These are phyloP conservation scores for Cheirogaleus medius DNA, from an alignment of 2,113 vertebrate genomes.

Conservation along the genomic window DNA sequence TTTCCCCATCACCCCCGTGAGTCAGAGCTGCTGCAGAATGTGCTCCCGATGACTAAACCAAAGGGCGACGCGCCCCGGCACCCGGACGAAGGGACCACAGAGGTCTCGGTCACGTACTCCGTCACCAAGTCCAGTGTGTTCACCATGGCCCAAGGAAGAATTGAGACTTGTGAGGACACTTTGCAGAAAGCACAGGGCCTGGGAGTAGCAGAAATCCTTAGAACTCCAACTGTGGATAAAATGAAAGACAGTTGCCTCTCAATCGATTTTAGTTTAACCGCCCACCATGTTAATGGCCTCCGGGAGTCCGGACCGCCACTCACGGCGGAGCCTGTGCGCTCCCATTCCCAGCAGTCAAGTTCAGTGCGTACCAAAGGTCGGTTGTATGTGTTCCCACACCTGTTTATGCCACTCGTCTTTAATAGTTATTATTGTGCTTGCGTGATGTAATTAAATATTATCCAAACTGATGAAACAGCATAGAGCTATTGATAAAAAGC, in stretches of 20 bases:
- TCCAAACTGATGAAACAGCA: neutral
- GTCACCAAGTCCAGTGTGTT: rapidly evolving
- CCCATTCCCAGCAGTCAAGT: rapidly evolving
- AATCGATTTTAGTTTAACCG: neutral
- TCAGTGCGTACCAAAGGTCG: neutral
- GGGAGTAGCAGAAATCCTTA: neutral
- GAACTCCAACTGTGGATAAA: neutral
- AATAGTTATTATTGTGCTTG: neutral
- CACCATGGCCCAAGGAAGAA: neutral
- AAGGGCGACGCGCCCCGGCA: neutral
- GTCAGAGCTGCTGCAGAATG: neutral
- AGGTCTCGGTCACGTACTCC: neutral
- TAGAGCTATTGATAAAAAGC: neutral
- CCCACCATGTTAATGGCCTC: rapidly evolving
- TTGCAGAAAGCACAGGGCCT: neutral
- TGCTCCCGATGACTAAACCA: neutral
- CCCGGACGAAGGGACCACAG: neutral
- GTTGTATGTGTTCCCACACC: neutral
- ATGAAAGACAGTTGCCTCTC: neutral
- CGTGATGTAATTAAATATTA: neutral
- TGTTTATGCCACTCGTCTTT: neutral
- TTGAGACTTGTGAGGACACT: neutral
- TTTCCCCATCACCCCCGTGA: rapidly evolving
- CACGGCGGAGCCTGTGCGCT: rapidly evolving
- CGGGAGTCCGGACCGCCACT: neutral